A percentile compares a stretch with the other conserved stretches of the same genome.
phyloP scores from a whole-genome alignment of 37 sponge, comb jelly and placozoan species.

The Agelas oroides region DNA sequence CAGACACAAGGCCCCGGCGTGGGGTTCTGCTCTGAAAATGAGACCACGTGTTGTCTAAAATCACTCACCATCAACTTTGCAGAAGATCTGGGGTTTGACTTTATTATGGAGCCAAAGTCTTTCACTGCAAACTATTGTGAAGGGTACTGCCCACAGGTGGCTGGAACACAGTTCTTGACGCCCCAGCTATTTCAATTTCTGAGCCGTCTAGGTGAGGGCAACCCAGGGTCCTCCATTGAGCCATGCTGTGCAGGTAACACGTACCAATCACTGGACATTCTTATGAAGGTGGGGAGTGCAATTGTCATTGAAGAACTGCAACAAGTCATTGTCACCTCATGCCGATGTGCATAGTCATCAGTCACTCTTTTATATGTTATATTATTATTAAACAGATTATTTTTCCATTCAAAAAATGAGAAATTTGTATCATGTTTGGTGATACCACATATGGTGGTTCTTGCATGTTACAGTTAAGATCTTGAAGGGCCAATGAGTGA shows the following conservation, averaged over 20 bases:
- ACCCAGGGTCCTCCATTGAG: conserved; percentile 17
- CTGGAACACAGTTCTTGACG: conserved; percentile 18
- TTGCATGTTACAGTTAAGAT: too few relatives aligned
- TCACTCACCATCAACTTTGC: conserved; percentile 48
- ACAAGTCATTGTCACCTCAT: conserved; percentile 51
- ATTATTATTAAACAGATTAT: too few relatives aligned
- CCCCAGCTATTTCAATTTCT: conserved; percentile 37
- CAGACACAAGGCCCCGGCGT: background rate
- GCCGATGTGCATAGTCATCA: conserved; percentile 34
- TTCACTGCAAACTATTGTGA: conserved; percentile 63
- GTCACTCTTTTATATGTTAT: background rate
- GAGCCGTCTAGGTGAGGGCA: background rate
- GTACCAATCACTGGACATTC: conserved; percentile 30
- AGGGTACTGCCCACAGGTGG: conserved; percentile 50
- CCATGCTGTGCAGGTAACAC: conserved; percentile 66
- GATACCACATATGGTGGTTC: too few relatives aligned
- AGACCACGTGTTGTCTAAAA: conserved; percentile 66
- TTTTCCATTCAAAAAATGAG: too few relatives aligned
- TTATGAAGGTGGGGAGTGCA: background rate
- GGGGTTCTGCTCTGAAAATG: conserved; percentile 35
- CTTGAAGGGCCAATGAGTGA: too few relatives aligned
- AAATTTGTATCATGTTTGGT: too few relatives aligned
- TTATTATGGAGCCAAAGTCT: conserved; percentile 24
- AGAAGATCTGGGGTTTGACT: conserved; percentile 41
- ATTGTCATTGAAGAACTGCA: conserved; percentile 15